Conservation (phyloP, 2,113 vertebrate species). For the Tetrax tetrax region DNA sequence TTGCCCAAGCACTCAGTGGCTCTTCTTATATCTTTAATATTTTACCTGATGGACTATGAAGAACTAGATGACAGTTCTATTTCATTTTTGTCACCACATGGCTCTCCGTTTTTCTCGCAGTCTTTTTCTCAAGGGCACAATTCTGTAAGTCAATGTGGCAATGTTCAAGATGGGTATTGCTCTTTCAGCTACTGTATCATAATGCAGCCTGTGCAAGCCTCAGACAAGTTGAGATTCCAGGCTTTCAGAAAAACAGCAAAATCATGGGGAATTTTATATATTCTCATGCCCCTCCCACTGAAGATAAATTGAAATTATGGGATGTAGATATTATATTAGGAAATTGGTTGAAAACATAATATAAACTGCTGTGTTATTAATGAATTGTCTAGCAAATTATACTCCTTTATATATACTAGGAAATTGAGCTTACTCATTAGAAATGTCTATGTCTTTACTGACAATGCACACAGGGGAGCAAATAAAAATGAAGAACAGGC, state of each 20-base stretch:
- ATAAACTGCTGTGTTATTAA: not conserved
- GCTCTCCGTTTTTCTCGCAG: slow-evolving; percentile 68
- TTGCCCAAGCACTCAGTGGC: slow-evolving; percentile 72
- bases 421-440: not conserved
- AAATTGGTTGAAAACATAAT: not conserved
- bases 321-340: slow-evolving; percentile 27
- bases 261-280: slow-evolving; percentile 53
- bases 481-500: not conserved
- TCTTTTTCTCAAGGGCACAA: slow-evolving; percentile 79
- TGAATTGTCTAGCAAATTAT: not conserved
- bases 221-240: slow-evolving; percentile 47
- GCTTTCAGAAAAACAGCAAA: slow-evolving; percentile 64
- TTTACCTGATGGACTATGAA: slow-evolving; percentile 80
- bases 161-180: slow-evolving; percentile 68
- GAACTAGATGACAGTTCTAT: slow-evolving; percentile 82
- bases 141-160: slow-evolving; percentile 77
- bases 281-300: slow-evolving; percentile 41
- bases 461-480: not conserved
- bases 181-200: slow-evolving; percentile 66
- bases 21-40: slow-evolving; percentile 79
- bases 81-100: slow-evolving; percentile 80
- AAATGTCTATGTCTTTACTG: not conserved
- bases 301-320: slow-evolving; percentile 52
- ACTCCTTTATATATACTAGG: not conserved
- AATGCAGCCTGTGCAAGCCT: slow-evolving; percentile 43